Base-by-base conservation (phyloP, 2,888 invertebrate genomes). In the Cacoxenus indagator region DNA sequence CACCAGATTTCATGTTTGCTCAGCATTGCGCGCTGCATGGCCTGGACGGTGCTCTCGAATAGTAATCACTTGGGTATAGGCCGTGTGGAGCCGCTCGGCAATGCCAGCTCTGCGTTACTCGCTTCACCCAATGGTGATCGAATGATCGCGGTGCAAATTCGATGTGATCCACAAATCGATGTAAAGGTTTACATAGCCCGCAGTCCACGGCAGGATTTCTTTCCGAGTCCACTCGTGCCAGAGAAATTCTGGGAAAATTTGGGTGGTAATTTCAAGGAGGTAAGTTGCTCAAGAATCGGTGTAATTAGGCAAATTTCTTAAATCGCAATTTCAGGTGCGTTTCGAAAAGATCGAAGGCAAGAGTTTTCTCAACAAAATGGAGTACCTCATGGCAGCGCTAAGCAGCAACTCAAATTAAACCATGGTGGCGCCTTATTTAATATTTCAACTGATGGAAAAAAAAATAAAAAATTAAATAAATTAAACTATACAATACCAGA, bases 331-430 rank as follows among this genome's bases (percentile, higher is more conserved):
- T 8, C 65, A 88, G 88, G 88, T 92, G 43, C 92, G 95, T 78
- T 91, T 97, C 87, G 96, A 97, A 75, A 96, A 96, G 88, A 95
- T 98, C 92, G 97, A 98, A 87, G 98, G 98, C 64, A 95, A 95
- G 84, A 98, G 97, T 89, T 97, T 98, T 87, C 90, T 97, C 5
- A 97, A 96, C 85, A 98, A 98, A 90, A 96, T 98, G 93, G 98
- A 98, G 89, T 90, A 97, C 78, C 91, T 98, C 4, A 97, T 98
- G 97, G 97, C 97, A 11, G 86, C 88, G 22, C 77, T 88, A 6
- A 88, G 88, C 31, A 87, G 87, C 70, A 86, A 84, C 31, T 78
- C 84, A 9, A 72, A 81, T 64, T 84, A 71, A 67, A 29, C 51
- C 17, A 1, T 27, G 37, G 3, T n/a, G n/a, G n/a, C n/a, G n/a